Percentiles rank a stretch among this genome's conserved stretches.
Conservation (phyloP, 2,888 invertebrate genomes). For the Thalpophila matura region DNA sequence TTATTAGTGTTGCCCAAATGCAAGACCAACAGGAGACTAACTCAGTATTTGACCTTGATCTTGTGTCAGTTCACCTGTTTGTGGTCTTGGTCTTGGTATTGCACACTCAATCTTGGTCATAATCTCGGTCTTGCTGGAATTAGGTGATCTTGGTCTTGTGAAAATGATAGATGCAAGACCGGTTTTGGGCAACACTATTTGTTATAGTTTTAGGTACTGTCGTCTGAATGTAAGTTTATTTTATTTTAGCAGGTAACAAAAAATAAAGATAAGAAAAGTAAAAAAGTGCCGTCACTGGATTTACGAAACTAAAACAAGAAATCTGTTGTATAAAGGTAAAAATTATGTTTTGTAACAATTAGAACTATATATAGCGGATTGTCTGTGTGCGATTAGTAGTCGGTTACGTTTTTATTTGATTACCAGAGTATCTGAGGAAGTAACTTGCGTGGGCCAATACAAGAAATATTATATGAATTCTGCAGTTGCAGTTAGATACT, state of each 20-base stretch:
- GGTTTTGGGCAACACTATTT: no score
- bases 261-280: slow-evolving; percentile 24
- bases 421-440: slow-evolving; percentile 58
- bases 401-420: slow-evolving; percentile 58
- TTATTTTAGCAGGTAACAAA: slow-evolving; percentile 21
- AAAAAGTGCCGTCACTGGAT: slow-evolving; percentile 65
- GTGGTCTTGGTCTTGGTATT: no score
- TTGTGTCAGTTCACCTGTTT: no score
- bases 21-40: no score
- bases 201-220: no score
- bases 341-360: slow-evolving; percentile 30
- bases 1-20: no score
- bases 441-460: slow-evolving; percentile 49
- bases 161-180: no score
- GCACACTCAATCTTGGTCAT: no score
- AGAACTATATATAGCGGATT: slow-evolving; percentile 1
- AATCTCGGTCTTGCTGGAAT: no score
- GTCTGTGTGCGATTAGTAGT: slow-evolving; percentile 42
- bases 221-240: not conserved
- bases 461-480: slow-evolving; percentile 46
- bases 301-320: slow-evolving; percentile 51
- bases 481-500: slow-evolving; percentile 32
- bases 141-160: no score
- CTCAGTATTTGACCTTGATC: no score
- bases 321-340: slow-evolving; percentile 24